Percentiles rank a stretch among this genome's conserved stretches.
Conservation (phyloP, 2,888 invertebrate species). For the Chrysina gloriosa region DNA sequence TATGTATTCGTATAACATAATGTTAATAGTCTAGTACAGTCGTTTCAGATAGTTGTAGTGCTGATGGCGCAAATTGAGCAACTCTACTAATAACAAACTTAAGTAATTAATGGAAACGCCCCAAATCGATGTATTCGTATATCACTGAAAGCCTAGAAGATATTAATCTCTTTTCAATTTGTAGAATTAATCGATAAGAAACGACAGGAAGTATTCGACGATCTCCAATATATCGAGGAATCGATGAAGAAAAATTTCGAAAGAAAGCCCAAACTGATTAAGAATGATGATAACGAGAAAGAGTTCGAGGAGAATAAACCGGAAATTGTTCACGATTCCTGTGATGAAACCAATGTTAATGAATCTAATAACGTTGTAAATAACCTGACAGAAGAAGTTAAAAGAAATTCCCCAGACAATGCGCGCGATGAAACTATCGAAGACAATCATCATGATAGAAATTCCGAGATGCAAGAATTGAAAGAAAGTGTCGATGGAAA, state of each 20-base stretch:
- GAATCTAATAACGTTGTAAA: not conserved
- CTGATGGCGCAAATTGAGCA: too few species aligned
- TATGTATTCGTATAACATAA: too few species aligned
- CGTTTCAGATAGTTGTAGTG: too few species aligned
- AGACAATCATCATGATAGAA: not conserved
- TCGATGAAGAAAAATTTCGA: slow-evolving; percentile 65
- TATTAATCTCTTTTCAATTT: slow-evolving; percentile 48
- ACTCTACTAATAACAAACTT: too few species aligned
- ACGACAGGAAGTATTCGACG: slow-evolving; percentile 72
- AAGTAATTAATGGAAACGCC: too few species aligned
- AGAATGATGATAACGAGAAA: slow-evolving; percentile 47
- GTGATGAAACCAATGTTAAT: slow-evolving; percentile 10
- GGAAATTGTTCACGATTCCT: not conserved
- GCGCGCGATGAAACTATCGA: not conserved
- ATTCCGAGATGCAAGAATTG: slow-evolving; percentile 3
- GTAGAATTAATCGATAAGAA: slow-evolving; percentile 74
- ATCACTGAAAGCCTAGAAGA: not conserved
- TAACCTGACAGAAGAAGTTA: slow-evolving; percentile 8
- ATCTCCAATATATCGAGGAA: slow-evolving; percentile 73
- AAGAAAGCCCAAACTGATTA: slow-evolving; percentile 51
- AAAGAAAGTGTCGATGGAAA: not conserved
- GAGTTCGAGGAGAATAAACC: slow-evolving; percentile 16
- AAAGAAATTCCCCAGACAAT: not conserved
- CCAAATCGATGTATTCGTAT: too few species aligned
- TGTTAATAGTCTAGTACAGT: too few species aligned